A percentile compares a stretch with the other conserved stretches of the same genome.
Evolutionary conservation across 2,113 vertebrate species (phyloP).

Genomic region (Cricetomys ansorgei): DNA sequence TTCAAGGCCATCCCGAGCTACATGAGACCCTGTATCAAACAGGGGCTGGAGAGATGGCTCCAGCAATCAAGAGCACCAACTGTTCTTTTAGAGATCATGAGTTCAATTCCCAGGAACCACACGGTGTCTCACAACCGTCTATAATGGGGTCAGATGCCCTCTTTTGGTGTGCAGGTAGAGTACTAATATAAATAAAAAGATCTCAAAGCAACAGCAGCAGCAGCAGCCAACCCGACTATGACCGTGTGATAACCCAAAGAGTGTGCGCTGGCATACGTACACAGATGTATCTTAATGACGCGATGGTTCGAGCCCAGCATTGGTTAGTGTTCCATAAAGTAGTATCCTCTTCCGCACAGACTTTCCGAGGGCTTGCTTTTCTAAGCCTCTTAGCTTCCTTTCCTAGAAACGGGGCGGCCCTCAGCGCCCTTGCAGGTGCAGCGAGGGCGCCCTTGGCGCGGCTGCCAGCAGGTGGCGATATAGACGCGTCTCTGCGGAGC

Average conservation of each 20-base stretch:
- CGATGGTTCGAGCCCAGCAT: background rate
- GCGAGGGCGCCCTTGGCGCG: background rate
- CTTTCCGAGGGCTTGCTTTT: background rate
- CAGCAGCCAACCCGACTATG: background rate
- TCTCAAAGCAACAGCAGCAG: no score
- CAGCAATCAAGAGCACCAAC: background rate
- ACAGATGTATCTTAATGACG: background rate
- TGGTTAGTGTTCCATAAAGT: background rate
- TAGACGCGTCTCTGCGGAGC: background rate
- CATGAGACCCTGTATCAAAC: background rate
- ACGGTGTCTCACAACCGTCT: no score
- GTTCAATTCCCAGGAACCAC: background rate
- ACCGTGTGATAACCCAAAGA: background rate
- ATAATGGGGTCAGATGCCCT: no score
- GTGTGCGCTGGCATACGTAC: background rate
- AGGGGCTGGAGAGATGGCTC: background rate
- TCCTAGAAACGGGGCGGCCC: background rate
- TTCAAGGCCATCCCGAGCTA: background rate
- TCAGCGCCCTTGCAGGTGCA: background rate
- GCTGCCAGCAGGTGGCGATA: conserved; percentile 33
- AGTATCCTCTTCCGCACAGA: no score
- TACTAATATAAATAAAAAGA: background rate
- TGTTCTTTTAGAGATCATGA: background rate
- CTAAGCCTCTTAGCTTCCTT: background rate
- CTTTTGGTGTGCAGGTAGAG: no score